Evolutionary conservation across 2,888 invertebrate species (phyloP).

Genomic region (Andrena bucephala): DNA sequence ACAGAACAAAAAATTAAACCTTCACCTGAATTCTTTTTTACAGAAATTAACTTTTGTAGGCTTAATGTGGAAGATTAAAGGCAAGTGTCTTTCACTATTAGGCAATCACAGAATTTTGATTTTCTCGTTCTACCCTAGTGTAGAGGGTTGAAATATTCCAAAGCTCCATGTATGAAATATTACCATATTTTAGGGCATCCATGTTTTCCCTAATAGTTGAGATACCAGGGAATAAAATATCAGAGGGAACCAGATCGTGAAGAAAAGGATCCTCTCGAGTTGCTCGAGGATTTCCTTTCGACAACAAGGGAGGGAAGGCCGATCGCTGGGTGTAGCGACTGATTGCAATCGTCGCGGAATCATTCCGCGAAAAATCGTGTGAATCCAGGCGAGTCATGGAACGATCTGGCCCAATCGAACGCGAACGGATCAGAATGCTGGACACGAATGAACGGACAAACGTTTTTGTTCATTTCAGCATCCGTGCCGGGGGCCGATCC

Average conservation of each 20-base stretch:
- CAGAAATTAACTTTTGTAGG: no score
- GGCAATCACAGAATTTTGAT: no score
- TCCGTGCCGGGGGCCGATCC: neutral
- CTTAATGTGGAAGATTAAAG: no score
- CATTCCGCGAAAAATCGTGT: constrained; percentile 8
- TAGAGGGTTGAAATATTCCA: no score
- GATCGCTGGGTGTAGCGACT: neutral
- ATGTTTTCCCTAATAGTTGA: no score
- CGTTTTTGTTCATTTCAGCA: constrained; percentile 14
- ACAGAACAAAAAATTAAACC: no score
- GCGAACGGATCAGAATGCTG: constrained; percentile 18
- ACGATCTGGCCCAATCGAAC: neutral
- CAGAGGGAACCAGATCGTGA: neutral
- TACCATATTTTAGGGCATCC: no score
- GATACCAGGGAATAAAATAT: no score
- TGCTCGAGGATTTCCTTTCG: neutral
- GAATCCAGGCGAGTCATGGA: neutral
- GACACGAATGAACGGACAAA: constrained; percentile 7
- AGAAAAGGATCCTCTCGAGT: neutral
- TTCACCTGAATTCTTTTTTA: no score
- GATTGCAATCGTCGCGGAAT: neutral
- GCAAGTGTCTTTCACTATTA: no score
- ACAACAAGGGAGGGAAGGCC: neutral
- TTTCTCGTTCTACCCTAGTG: no score
- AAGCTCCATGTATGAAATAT: no score